A percentile compares a stretch with the other conserved stretches of the same genome.
These are phyloP conservation scores for Perizoma affinitatum DNA, from an alignment of 2,888 invertebrate species.

Conservation along the genomic window DNA sequence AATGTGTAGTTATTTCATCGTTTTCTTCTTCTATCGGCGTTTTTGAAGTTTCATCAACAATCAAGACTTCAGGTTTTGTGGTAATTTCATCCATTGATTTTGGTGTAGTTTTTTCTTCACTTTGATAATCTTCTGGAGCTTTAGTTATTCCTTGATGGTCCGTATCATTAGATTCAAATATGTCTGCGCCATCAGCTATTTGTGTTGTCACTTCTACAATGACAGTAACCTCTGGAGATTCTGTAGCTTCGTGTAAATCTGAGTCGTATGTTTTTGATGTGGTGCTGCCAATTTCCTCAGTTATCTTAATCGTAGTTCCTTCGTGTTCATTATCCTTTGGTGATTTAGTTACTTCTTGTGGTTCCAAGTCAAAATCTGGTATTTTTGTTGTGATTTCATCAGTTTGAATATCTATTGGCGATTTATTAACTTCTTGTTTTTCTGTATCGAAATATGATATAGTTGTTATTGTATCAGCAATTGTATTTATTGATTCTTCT, in stretches of 20 bases:
- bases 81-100: constrained; percentile 6
- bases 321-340: constrained; percentile 16
- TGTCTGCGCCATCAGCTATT: neutral
- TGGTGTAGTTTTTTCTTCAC: constrained; percentile 10
- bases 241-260: constrained; percentile 11
- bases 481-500: neutral
- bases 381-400: constrained; percentile 8
- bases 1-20: constrained; percentile 10
- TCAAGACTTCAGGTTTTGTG: neutral
- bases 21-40: constrained; percentile 6
- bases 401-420: neutral
- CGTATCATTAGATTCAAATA: constrained; percentile 5
- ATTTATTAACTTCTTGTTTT: constrained; percentile 7
- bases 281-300: constrained; percentile 1
- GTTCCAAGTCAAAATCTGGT: constrained; percentile 3
- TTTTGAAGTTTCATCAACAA: constrained; percentile 10
- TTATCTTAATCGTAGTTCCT: constrained; percentile 4
- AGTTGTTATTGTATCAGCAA: neutral
- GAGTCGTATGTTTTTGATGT: constrained; percentile 7
- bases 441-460: neutral
- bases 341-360: constrained; percentile 13
- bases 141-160: constrained; percentile 13
- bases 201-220: constrained; percentile 4
- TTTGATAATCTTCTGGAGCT: constrained; percentile 11
- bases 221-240: constrained; percentile 1